Conservation (phyloP, 1,140 invertebrate species). For the Watersipora subatra region DNA sequence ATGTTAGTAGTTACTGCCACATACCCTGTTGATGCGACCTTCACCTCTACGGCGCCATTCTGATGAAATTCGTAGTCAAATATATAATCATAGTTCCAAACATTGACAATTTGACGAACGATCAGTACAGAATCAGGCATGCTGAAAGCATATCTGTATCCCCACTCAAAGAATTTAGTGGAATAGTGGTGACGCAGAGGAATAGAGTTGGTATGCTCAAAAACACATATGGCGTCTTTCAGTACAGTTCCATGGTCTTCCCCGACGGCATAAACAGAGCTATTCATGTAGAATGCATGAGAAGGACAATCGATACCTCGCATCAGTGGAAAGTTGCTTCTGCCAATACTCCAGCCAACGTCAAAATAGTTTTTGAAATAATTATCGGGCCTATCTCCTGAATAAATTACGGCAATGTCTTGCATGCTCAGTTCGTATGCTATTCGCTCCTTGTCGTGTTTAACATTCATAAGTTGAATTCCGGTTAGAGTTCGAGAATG, state of each 20-base stretch:
- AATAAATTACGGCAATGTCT: background rate
- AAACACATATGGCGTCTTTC: conserved; percentile 27
- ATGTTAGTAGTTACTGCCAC: background rate
- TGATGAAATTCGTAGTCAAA: conserved; percentile 3
- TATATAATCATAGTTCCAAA: conserved; percentile 3
- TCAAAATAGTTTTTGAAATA: conserved; percentile 1
- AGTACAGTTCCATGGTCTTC: conserved; percentile 2
- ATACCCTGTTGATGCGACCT: background rate
- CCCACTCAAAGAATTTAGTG: background rate
- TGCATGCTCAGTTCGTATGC: conserved; percentile 1
- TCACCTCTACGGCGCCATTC: background rate
- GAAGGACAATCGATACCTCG: conserved; percentile 31
- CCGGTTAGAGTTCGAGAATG: background rate
- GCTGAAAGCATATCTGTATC: background rate
- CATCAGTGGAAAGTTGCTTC: conserved; percentile 11
- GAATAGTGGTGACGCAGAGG: conserved; percentile 22
- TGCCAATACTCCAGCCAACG: background rate
- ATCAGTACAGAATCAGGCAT: conserved; percentile 1
- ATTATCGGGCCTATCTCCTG: background rate
- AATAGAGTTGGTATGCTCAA: conserved; percentile 25
- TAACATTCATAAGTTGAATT: background rate
- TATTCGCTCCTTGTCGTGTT: background rate
- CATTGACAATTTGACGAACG: background rate
- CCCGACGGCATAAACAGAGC: conserved; percentile 15
- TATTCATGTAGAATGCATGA: conserved; percentile 23